A percentile compares a stretch with the other conserved stretches of the same genome.
Evolutionary conservation across 2,113 vertebrate genomes (phyloP).

Genomic region (Myotis brandtii): DNA sequence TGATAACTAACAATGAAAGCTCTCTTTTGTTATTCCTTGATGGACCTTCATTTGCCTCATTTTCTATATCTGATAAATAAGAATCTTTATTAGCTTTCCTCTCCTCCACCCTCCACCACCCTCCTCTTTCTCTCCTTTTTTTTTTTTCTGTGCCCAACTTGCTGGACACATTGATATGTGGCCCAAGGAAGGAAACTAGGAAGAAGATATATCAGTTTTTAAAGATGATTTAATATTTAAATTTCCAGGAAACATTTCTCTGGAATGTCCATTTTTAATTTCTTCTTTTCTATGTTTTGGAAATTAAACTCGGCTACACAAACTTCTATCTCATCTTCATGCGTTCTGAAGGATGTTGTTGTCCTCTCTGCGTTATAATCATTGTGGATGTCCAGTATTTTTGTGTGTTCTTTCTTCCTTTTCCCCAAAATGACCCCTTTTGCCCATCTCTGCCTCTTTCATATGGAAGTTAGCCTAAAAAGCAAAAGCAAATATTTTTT

Average conservation of each 20-base stretch:
- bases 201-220: not conserved
- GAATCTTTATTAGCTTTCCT: not conserved
- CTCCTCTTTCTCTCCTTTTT: not conserved
- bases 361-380: not conserved
- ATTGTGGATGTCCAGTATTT: not conserved
- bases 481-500: not conserved
- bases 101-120: too few relatives aligned
- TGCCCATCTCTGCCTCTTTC: not conserved
- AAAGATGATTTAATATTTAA: not conserved
- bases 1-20: not conserved
- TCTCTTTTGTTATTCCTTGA: not conserved
- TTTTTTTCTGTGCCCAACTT: not conserved
- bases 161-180: not conserved
- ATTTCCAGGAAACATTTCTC: not conserved
- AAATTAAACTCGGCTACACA: not conserved
- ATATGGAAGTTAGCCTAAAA: not conserved
- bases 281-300: not conserved
- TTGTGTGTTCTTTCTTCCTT: too few relatives aligned
- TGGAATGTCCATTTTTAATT: not conserved
- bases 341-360: not conserved
- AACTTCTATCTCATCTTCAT: not conserved
- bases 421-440: not conserved
- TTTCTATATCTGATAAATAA: not conserved
- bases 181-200: not conserved
- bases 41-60: not conserved